Evolutionary conservation across 37 sponge, comb jelly and placozoan species (phyloP).

Genomic region (Halisarca cf. caerulea): DNA sequence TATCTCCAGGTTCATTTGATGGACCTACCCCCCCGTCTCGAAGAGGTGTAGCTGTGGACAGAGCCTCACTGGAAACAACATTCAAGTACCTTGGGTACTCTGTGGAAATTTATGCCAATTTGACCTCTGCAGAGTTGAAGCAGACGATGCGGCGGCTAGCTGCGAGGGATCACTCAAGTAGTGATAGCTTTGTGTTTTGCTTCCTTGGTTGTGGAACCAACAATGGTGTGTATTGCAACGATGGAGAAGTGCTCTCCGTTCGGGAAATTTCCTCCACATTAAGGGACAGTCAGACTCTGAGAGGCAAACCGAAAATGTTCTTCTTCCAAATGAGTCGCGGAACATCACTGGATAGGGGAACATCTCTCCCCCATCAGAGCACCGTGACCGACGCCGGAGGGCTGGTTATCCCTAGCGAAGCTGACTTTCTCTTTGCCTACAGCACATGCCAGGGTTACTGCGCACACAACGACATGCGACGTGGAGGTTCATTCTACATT

Average conservation of each 20-base stretch:
- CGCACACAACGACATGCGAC: constrained; percentile 39
- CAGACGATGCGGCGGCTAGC: background rate
- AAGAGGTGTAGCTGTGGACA: constrained; percentile 42
- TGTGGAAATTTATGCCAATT: constrained; percentile 43
- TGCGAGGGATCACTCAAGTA: background rate
- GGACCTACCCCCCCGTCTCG: background rate
- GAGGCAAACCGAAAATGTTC: constrained; percentile 37
- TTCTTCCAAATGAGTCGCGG: constrained; percentile 25
- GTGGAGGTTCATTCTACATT: constrained; percentile 56
- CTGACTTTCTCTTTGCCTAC: constrained; percentile 61
- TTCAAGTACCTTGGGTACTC: constrained; percentile 52
- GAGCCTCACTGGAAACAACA: constrained; percentile 22
- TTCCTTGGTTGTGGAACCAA: background rate
- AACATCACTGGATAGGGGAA: background rate
- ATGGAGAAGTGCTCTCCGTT: background rate
- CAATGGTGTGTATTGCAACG: background rate
- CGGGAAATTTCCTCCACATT: background rate
- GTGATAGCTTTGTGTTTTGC: constrained; percentile 22
- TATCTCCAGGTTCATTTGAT: background rate
- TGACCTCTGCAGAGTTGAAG: background rate
- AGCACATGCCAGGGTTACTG: constrained; percentile 34
- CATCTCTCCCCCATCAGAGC: background rate
- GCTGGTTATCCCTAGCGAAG: constrained; percentile 21
- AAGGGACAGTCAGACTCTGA: background rate
- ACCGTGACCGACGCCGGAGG: constrained; percentile 4